A percentile compares a stretch with the other conserved stretches of the same genome.
phyloP scores from a whole-genome alignment of 2,113 vertebrate species.

The Diadophis punctatus region DNA sequence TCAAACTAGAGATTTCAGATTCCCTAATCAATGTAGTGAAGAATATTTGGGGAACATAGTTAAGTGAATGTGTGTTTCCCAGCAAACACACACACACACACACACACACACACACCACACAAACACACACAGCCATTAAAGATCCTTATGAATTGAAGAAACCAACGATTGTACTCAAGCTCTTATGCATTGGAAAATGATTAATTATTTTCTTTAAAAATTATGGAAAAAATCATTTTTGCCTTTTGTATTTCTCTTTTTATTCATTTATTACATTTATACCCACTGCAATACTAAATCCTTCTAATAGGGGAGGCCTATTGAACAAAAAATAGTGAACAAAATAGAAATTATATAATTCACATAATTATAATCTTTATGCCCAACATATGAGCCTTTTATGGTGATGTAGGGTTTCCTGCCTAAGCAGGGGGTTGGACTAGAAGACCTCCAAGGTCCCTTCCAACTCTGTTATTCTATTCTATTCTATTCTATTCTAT shows the following conservation, averaged over 20 bases:
- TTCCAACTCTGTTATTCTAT: too few relatives aligned
- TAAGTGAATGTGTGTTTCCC: not conserved
- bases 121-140: not conserved
- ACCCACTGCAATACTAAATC: not conserved
- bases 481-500: too few relatives aligned
- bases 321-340: not conserved
- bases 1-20: not conserved
- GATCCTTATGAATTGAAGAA: not conserved
- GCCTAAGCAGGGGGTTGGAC: too few relatives aligned
- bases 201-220: not conserved
- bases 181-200: not conserved
- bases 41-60: not conserved
- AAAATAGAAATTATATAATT: not conserved
- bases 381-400: not conserved
- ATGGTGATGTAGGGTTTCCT: too few relatives aligned
- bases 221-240: not conserved
- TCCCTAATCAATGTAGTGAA: not conserved
- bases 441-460: too few relatives aligned
- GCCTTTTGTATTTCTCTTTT: not conserved
- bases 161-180: not conserved
- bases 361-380: not conserved
- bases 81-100: not conserved
- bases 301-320: too few relatives aligned
- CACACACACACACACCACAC: not conserved
- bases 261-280: not conserved